Conservation (phyloP, 2,113 vertebrate species). For the Serinus canaria region DNA sequence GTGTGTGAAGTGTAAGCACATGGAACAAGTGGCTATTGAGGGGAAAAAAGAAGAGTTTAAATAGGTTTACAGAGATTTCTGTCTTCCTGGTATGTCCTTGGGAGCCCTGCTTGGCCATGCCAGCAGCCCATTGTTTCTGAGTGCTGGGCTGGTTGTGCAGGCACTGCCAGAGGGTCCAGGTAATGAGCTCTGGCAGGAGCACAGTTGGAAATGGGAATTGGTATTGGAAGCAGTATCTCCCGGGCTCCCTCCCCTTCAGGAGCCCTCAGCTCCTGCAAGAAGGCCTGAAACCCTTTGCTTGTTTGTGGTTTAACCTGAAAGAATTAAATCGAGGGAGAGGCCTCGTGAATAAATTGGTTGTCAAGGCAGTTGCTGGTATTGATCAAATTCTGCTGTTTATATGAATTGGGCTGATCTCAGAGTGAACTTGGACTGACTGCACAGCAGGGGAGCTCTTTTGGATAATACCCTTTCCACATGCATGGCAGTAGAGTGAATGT, state of each 20-base stretch:
- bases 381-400: conserved; percentile 57
- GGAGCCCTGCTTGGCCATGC: background rate
- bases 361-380: conserved; percentile 55
- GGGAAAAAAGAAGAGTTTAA: background rate
- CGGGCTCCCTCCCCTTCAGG: conserved; percentile 7
- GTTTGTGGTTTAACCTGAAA: conserved; percentile 52
- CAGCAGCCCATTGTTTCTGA: background rate
- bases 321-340: conserved; percentile 37
- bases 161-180: conserved; percentile 19
- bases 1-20: background rate
- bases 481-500: background rate
- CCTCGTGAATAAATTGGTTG: conserved; percentile 46
- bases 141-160: conserved; percentile 13
- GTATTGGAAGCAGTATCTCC: conserved; percentile 62
- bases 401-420: conserved; percentile 54
- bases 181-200: conserved; percentile 49
- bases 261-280: conserved; percentile 1
- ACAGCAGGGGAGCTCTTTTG: background rate
- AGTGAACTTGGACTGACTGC: conserved; percentile 2
- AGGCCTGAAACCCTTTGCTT: conserved; percentile 25
- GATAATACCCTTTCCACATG: background rate
- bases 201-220: conserved; percentile 60
- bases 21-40: background rate
- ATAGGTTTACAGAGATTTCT: background rate
- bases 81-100: background rate